Base-by-base conservation (phyloP, 2,113 vertebrate species). In the Ictalurus furcatus region DNA sequence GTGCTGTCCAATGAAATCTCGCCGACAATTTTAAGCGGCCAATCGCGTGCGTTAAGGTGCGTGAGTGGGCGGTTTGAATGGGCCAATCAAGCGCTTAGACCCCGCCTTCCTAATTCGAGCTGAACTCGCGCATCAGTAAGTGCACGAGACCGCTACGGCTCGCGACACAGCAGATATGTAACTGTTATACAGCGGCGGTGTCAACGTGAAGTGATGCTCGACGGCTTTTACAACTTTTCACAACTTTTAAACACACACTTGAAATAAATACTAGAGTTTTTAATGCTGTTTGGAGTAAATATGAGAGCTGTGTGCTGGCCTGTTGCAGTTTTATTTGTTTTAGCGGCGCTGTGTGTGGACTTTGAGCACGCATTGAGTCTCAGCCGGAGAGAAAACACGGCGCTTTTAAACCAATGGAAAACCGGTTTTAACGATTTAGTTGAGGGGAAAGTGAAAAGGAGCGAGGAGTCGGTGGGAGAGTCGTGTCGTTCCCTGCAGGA, bases 401-500 rank as follows among this genome's bases (percentile, higher is more conserved):
- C 83, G 90, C 85, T 81, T 56, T 85, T 37, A 48, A 92, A 78
- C 92, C 67, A 37, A 79, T 73, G 80, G 86, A 76, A 73, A n/a
- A 80, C 17, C n/a, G 4, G 12, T 59, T 92, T 89, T 89, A 67
- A 1, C 93, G 90, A 92, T 91, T 92, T 89, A 92, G 93, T 37
- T 34, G 89, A 65, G 6, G 80, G 34, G 61, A 91, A 88, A 44
- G 85, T 37, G 37, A 91, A 90, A 2, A 94, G 95, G 21, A 95
- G 94, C 90, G 9, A 86, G 16, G 94, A 90, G 52, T 85, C 44
- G 16, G 91, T 91, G 56, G 92, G 90, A 30, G 93, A 94, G 80
- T 94, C 90, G 89, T 98, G 97, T 90, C 65, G 91, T 54, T 92
- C 92, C 34, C 91, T 94, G 5, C 92, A 91, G 65, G 96, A 94